phyloP scores from a whole-genome alignment of 2,113 vertebrate genomes.

The Neolamprologus tretocephalus region DNA sequence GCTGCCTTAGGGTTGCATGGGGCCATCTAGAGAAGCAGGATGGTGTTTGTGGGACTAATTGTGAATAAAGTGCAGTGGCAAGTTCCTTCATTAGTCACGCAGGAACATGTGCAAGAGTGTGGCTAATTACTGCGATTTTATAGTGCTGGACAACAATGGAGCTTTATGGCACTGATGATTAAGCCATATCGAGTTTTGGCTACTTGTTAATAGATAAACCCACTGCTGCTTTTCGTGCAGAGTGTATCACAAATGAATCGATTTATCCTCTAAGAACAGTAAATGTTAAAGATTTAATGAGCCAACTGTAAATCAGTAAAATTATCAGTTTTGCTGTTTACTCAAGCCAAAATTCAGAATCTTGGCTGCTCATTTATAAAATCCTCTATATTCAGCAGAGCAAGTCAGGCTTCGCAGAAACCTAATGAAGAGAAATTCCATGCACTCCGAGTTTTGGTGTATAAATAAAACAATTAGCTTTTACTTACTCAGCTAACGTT shows the following conservation, averaged over 20 bases:
- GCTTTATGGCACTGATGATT: neutral
- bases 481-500: neutral
- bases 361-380: neutral
- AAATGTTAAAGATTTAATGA: neutral
- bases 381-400: neutral
- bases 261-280: neutral
- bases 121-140: neutral
- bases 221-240: neutral
- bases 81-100: neutral
- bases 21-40: neutral
- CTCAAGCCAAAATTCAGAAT: no score
- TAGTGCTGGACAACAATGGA: neutral
- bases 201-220: neutral
- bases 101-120: neutral
- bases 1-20: neutral
- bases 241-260: neutral
- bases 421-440: neutral
- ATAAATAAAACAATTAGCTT: neutral
- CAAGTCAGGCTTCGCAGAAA: neutral
- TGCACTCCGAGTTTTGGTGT: neutral
- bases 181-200: neutral
- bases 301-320: neutral
- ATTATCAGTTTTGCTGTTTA: neutral
- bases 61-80: neutral
- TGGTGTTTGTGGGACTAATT: neutral